Evolutionary conservation across 2,797 vertebrate genomes (phyloP).

Genomic region (Parotocinclus haroldoi): DNA sequence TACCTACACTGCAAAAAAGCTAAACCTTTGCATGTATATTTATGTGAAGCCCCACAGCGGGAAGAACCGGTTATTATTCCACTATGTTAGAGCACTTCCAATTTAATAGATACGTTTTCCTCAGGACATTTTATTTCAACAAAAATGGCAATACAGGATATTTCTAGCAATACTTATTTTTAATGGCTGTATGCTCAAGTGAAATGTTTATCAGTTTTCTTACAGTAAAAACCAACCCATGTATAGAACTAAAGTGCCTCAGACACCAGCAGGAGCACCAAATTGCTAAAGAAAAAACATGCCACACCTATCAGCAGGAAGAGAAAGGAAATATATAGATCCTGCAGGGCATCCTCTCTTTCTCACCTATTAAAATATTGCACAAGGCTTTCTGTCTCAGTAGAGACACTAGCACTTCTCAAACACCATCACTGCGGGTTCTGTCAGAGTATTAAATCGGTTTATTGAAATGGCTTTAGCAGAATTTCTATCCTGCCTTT

Average conservation of each 20-base stretch:
- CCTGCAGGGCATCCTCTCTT: constrained; percentile 13
- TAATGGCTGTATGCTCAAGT: constrained; percentile 29
- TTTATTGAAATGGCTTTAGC: constrained; percentile 28
- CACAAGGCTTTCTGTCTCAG: constrained; percentile 5
- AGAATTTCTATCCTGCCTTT: constrained; percentile 15
- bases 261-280: constrained; percentile 6
- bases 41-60: background rate
- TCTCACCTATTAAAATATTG: constrained; percentile 26
- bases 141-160: constrained; percentile 3
- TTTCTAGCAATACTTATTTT: constrained; percentile 22
- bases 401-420: constrained; percentile 10
- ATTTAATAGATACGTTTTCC: constrained; percentile 18
- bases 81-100: background rate
- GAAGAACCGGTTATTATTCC: background rate
- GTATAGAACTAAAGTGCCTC: constrained; percentile 19
- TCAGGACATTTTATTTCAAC: constrained; percentile 14
- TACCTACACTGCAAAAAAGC: background rate
- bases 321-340: constrained; percentile 23
- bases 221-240: constrained; percentile 22
- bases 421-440: constrained; percentile 5
- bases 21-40: constrained; percentile 6
- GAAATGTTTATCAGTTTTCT: constrained; percentile 26
- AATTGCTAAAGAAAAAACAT: constrained; percentile 16
- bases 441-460: constrained; percentile 15
- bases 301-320: constrained; percentile 12